Evolutionary conservation across 37 sponge, comb jelly and placozoan genomes (phyloP).

Genomic region (Spongilla lacustris): DNA sequence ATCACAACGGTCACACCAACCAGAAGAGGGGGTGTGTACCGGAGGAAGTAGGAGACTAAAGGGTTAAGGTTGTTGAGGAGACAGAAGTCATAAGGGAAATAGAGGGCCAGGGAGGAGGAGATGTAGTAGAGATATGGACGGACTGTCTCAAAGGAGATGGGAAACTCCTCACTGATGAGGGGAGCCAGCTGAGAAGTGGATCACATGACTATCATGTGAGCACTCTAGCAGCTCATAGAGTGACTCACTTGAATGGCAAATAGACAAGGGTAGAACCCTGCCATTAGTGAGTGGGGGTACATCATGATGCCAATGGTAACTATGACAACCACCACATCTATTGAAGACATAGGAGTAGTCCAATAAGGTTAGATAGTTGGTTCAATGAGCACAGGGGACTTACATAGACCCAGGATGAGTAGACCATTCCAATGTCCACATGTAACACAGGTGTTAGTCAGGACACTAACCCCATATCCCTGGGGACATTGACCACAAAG

Average conservation of each 20-base stretch:
- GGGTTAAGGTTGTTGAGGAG: slow-evolving; percentile 26
- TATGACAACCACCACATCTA: slow-evolving; percentile 14
- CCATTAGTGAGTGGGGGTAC: slow-evolving; percentile 15
- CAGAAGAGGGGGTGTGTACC: slow-evolving; percentile 42
- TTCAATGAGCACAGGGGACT: no score
- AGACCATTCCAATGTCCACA: slow-evolving; percentile 23
- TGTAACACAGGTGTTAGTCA: slow-evolving; percentile 52
- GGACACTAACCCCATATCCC: slow-evolving; percentile 51
- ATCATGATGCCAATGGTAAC: background rate
- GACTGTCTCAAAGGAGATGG: slow-evolving; percentile 30
- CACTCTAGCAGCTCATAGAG: background rate
- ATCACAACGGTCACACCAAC: background rate
- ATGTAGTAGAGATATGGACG: slow-evolving; percentile 42
- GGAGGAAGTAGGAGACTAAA: slow-evolving; percentile 23
- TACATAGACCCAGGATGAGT: slow-evolving; percentile 42
- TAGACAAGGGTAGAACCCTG: slow-evolving; percentile 32
- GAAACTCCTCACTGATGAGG: no score
- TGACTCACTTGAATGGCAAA: slow-evolving; percentile 28
- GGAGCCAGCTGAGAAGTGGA: slow-evolving; percentile 17
- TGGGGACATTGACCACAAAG: slow-evolving; percentile 73
- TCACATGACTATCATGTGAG: background rate
- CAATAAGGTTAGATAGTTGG: background rate
- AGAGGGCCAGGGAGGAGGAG: slow-evolving; percentile 28
- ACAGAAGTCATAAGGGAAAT: slow-evolving; percentile 68
- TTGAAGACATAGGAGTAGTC: background rate